phyloP scores from a whole-genome alignment of 2,888 invertebrate species.

The Philereme vetulata region DNA sequence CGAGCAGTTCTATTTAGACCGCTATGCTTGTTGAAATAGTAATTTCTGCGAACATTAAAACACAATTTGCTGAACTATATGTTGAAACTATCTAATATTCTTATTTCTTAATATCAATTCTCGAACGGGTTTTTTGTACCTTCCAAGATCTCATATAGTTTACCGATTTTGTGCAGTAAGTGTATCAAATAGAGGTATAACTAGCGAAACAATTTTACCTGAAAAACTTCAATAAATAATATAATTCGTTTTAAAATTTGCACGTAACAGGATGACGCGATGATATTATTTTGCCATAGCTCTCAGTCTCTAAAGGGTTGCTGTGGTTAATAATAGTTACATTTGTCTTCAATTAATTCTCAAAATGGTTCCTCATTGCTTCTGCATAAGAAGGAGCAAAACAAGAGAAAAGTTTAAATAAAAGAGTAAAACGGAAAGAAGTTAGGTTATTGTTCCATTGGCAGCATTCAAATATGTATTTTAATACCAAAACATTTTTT shows the following conservation, averaged over 20 bases:
- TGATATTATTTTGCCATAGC: conserved; percentile 42
- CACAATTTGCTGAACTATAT: no score
- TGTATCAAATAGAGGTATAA: no score
- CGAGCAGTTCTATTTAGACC: no score
- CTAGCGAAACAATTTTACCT: no score
- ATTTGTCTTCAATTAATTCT: conserved; percentile 31
- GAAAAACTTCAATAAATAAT: no score
- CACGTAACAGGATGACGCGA: neutral
- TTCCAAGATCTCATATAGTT: no score
- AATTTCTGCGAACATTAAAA: no score
- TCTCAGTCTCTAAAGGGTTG: conserved; percentile 68
- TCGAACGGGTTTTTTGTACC: no score
- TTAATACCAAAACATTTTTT: neutral
- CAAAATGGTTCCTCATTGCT: conserved; percentile 66
- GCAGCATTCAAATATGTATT: conserved; percentile 6
- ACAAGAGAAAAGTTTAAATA: conserved; percentile 42
- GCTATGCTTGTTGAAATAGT: no score
- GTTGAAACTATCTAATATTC: no score
- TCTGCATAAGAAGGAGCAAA: conserved; percentile 76
- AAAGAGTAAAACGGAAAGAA: conserved; percentile 40
- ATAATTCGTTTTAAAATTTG: neutral
- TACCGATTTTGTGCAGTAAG: no score
- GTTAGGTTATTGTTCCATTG: conserved; percentile 29
- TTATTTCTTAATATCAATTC: no score
- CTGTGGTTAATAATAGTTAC: conserved; percentile 63